Evolutionary conservation across 1,140 invertebrate species (phyloP), one percentile per base, ranked within the genome.

Genomic region (Danaus plexippus): DNA sequence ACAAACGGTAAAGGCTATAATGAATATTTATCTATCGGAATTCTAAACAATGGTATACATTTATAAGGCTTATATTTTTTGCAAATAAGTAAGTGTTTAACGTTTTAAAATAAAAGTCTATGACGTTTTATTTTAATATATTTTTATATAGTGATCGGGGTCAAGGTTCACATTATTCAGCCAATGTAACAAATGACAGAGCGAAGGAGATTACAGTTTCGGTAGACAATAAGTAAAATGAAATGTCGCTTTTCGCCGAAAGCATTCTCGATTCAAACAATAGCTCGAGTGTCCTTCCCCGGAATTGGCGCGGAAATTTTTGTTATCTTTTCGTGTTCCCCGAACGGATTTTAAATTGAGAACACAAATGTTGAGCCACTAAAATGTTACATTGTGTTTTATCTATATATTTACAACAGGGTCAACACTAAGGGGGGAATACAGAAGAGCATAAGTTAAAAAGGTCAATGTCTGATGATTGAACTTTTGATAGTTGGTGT

Each of bases 241-340:
- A 59, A 64, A 64, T 61, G 61, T 57, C 59, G 61, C 57, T 52
- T 56, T 81, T 82, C 82, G 65, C 67, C 77, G 79, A 85, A 85
- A 80, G 66, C 69, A 69, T 80, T 82, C 75, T 76, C 73, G 78
- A 77, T 75, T 78, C 76, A 82, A 85, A 85, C 82, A 84, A 78
- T 73, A 71, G 79, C 70, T 85, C 82, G 73, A 71, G 74, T 86
- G 77, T 83, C 79, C 80, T 86, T 85, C 79, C 67, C 70, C 73
- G 72, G 82, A 85, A 82, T 76, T 75, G 75, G 77, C 73, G 76
- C 77, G 82, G 82, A 84, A 85, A 85, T 85, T 85, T 85, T 85
- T 85, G 82, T 85, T 85, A 85, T 85, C 80, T 85, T 85, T 85
- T 85, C 80, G 82, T 84, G 67, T 85, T 85, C 82, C 71, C 75